phyloP scores from a whole-genome alignment of 2,797 vertebrate species.

The Phyllotis vaccarum region DNA sequence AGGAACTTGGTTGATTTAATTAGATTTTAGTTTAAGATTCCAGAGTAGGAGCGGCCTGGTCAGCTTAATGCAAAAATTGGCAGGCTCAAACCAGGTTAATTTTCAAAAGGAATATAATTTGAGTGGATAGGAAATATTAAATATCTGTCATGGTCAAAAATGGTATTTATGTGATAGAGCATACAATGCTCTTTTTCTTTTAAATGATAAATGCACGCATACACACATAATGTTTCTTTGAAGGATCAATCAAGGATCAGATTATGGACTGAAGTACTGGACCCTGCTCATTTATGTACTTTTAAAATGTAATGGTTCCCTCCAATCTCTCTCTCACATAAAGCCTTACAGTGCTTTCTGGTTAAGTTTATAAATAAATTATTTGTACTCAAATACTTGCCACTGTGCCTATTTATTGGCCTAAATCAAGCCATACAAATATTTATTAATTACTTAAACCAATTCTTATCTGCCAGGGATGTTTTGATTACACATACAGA shows the following conservation, averaged over 20 bases:
- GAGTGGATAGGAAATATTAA: conserved; percentile 51
- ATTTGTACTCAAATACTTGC: conserved; percentile 18
- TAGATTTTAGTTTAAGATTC: conserved; percentile 81
- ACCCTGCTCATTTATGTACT: neutral
- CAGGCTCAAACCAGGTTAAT: conserved; percentile 58
- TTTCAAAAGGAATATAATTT: conserved; percentile 73
- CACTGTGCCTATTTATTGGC: conserved; percentile 38
- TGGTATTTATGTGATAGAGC: neutral
- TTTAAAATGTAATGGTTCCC: conserved; percentile 47
- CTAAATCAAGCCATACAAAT: conserved; percentile 27
- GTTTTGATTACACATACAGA: neutral
- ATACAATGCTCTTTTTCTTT: neutral
- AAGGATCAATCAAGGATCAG: neutral
- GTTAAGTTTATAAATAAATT: conserved; percentile 55
- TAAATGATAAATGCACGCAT: conserved; percentile 1
- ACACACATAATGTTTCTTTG: neutral
- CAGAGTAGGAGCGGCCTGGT: conserved; percentile 65
- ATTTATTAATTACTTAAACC: conserved; percentile 16
- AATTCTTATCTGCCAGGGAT: neutral
- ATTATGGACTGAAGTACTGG: neutral
- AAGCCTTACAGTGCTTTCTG: neutral
- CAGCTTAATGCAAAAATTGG: conserved; percentile 73
- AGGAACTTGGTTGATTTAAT: conserved; percentile 80
- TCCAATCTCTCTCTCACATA: neutral
- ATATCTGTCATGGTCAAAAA: conserved; percentile 4